Evolutionary conservation across 2,888 invertebrate species (phyloP).

Genomic region (Elegia similella): DNA sequence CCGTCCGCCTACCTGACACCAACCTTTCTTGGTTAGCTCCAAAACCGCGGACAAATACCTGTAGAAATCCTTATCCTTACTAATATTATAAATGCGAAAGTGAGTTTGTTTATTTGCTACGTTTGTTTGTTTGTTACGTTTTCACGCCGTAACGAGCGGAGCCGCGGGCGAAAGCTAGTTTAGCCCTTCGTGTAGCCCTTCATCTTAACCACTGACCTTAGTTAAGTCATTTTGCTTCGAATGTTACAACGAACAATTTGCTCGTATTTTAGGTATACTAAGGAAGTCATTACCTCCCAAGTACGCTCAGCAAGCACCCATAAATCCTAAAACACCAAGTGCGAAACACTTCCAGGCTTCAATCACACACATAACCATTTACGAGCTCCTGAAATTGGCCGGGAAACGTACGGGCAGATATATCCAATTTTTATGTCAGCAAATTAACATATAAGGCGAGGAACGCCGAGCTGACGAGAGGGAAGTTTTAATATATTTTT

Average conservation of each 20-base stretch:
- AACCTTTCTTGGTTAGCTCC: no score
- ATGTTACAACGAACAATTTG: no score
- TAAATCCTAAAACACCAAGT: neutral
- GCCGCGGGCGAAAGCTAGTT: no score
- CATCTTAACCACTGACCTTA: no score
- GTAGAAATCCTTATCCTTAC: no score
- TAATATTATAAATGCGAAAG: no score
- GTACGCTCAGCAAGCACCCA: neutral
- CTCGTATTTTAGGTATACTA: neutral
- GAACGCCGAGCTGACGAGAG: slow-evolving; percentile 57
- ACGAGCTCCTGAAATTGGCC: slow-evolving; percentile 41
- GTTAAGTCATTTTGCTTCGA: no score
- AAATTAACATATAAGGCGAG: slow-evolving; percentile 72
- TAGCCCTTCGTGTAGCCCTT: no score
- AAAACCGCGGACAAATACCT: no score
- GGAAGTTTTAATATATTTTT: slow-evolving; percentile 73
- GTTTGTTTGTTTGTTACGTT: neutral
- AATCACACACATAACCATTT: slow-evolving; percentile 43
- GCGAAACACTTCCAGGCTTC: slow-evolving; percentile 19
- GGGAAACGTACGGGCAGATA: slow-evolving; percentile 51
- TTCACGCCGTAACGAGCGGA: no score
- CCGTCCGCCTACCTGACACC: no score
- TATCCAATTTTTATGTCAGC: slow-evolving; percentile 57
- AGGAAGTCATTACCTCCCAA: neutral
- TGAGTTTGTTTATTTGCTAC: neutral